Conservation (phyloP, 2,888 invertebrate species). For the Atrina japonica region DNA sequence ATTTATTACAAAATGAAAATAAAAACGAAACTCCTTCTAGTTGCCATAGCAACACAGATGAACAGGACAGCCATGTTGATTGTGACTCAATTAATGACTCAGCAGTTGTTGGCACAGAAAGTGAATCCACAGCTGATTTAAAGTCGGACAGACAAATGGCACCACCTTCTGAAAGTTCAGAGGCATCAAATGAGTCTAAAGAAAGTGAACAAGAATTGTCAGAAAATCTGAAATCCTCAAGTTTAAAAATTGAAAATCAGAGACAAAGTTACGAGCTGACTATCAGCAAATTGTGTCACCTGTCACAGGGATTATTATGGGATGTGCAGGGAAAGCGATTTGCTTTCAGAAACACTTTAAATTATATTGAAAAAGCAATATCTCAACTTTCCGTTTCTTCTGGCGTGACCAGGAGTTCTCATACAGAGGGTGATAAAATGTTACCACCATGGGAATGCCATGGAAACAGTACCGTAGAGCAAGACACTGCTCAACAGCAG, state of each 20-base stretch:
- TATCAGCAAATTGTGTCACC: slow-evolving; percentile 52
- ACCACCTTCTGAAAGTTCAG: not conserved
- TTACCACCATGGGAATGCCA: slow-evolving; percentile 12
- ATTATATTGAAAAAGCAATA: slow-evolving; percentile 73
- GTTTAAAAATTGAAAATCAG: not conserved
- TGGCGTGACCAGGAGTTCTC: not conserved
- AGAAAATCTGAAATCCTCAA: too few species aligned
- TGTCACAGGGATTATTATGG: slow-evolving; percentile 72
- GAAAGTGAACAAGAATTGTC: too few species aligned
- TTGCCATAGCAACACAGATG: too few species aligned
- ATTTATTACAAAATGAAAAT: too few species aligned
- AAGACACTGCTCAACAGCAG: not conserved
- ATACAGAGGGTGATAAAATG: slow-evolving; percentile 1
- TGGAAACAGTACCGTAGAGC: not conserved
- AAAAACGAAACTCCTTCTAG: too few species aligned
- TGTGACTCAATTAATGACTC: too few species aligned
- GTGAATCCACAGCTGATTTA: too few species aligned
- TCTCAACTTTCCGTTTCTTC: slow-evolving; percentile 59
- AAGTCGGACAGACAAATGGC: too few species aligned
- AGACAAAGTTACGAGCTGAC: slow-evolving; percentile 37
- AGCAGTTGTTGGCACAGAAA: too few species aligned
- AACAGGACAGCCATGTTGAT: too few species aligned
- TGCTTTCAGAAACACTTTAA: slow-evolving; percentile 72
- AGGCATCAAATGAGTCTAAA: not conserved
- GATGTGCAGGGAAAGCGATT: slow-evolving; percentile 72